These are phyloP conservation scores for Heterotis niloticus DNA, from an alignment of 2,113 vertebrate species.

Conservation along the genomic window DNA sequence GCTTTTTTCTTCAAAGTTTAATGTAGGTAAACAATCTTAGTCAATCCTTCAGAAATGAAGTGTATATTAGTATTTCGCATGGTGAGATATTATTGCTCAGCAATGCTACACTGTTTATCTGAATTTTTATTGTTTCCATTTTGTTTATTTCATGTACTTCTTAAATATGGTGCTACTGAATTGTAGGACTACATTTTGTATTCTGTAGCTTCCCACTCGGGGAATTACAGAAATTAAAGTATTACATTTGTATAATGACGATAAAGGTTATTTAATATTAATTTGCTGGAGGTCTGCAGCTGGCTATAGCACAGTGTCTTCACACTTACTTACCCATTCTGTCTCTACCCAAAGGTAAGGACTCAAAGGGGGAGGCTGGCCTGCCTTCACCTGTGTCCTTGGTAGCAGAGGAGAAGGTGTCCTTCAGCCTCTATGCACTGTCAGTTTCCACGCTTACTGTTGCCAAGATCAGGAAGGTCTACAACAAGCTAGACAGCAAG, in stretches of 20 bases:
- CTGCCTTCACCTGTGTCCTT: conserved; percentile 72
- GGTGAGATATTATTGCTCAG: neutral
- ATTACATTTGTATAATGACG: neutral
- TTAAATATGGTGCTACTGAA: too few relatives aligned
- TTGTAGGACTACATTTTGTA: too few relatives aligned
- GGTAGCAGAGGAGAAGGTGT: conserved; percentile 93
- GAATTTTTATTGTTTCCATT: too few relatives aligned
- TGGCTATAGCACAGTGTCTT: neutral
- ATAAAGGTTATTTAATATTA: neutral
- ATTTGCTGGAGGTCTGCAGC: neutral
- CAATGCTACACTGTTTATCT: too few relatives aligned
- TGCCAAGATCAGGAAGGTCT: conserved; percentile 91
- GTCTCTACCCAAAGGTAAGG: conserved; percentile 73
- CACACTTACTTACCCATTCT: neutral
- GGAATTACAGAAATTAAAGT: neutral
- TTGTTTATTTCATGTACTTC: too few relatives aligned
- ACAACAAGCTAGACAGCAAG: conserved; percentile 97
- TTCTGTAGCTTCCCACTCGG: too few relatives aligned
- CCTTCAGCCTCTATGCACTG: conserved; percentile 87
- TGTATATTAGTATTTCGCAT: too few relatives aligned
- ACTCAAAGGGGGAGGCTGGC: conserved; percentile 79
- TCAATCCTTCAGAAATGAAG: too few relatives aligned
- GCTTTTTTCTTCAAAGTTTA: too few relatives aligned
- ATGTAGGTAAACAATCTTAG: too few relatives aligned
- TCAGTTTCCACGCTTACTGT: conserved; percentile 90